Evolutionary conservation across 2,797 vertebrate species (phyloP).

Genomic region (Typhlichthys subterraneus): DNA sequence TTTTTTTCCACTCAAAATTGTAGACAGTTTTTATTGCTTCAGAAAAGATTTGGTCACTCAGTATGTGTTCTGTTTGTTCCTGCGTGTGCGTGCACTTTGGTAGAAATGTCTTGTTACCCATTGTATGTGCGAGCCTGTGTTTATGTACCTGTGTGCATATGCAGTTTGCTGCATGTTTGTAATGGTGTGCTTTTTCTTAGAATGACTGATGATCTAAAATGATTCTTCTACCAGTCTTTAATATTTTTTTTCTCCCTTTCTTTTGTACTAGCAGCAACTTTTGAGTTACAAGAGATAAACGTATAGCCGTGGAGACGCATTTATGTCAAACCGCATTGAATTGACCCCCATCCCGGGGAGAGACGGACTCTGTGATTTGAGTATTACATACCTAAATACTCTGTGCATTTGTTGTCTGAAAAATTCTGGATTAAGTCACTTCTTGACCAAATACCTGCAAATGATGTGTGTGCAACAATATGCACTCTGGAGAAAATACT

Average conservation of each 20-base stretch:
- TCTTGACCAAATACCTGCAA: constrained; percentile 26
- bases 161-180: neutral
- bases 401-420: constrained; percentile 33
- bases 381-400: constrained; percentile 37
- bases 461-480: constrained; percentile 22
- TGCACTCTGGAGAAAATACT: constrained; percentile 20
- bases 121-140: neutral
- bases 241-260: constrained; percentile 23
- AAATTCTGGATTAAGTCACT: constrained; percentile 45
- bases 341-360: constrained; percentile 10
- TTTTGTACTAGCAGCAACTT: constrained; percentile 10
- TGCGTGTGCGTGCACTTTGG: neutral
- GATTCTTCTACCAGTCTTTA: constrained; percentile 37
- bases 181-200: constrained; percentile 1
- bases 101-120: neutral
- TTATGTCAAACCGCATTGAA: constrained; percentile 20
- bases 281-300: constrained; percentile 18
- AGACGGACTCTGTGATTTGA: constrained; percentile 31
- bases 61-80: constrained; percentile 8
- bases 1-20: constrained; percentile 32
- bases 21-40: constrained; percentile 42
- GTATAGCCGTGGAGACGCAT: constrained; percentile 8
- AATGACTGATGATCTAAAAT: constrained; percentile 12
- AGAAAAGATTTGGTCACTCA: constrained; percentile 42
- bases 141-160: neutral